phyloP scores from a whole-genome alignment of 2,888 invertebrate species.

The Homarus gammarus region DNA sequence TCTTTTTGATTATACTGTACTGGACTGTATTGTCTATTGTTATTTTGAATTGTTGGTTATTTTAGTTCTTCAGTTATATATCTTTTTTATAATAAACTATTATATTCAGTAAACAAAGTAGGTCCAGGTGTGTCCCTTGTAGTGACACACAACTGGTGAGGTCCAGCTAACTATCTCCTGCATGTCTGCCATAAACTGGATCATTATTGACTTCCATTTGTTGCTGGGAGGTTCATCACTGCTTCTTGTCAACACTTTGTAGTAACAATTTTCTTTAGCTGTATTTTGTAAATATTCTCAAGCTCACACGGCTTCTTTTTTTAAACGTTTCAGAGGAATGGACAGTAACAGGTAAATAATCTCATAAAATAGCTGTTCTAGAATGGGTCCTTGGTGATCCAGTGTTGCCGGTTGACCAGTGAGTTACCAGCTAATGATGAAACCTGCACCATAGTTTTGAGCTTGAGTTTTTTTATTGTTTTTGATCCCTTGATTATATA shows the following conservation, averaged over 20 bases:
- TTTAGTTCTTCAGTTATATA: background rate
- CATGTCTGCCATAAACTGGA: slow-evolving; percentile 3
- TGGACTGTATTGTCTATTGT: background rate
- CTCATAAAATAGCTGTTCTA: slow-evolving; percentile 49
- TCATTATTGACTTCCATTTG: slow-evolving; percentile 13
- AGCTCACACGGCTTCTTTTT: slow-evolving; percentile 59
- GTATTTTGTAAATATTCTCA: slow-evolving; percentile 49
- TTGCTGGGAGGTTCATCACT: slow-evolving; percentile 26
- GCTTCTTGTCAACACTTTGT: background rate
- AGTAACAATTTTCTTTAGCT: slow-evolving; percentile 32
- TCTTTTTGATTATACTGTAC: background rate
- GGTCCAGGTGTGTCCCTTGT: background rate
- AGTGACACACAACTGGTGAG: slow-evolving; percentile 24
- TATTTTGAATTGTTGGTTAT: background rate
- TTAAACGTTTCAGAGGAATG: slow-evolving; percentile 64
- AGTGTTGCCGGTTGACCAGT: slow-evolving; percentile 12
- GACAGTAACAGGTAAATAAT: slow-evolving; percentile 63
- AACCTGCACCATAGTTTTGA: slow-evolving; percentile 45
- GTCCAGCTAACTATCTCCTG: slow-evolving; percentile 18
- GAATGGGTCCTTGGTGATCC: slow-evolving; percentile 32
- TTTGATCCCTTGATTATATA: slow-evolving; percentile 27
- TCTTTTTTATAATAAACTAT: background rate
- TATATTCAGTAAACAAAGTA: background rate
- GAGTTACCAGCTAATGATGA: slow-evolving; percentile 32
- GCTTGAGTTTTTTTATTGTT: slow-evolving; percentile 10